These are phyloP conservation scores for Corticium candelabrum DNA, from an alignment of 37 sponge, comb jelly and placozoan species.

Conservation along the genomic window DNA sequence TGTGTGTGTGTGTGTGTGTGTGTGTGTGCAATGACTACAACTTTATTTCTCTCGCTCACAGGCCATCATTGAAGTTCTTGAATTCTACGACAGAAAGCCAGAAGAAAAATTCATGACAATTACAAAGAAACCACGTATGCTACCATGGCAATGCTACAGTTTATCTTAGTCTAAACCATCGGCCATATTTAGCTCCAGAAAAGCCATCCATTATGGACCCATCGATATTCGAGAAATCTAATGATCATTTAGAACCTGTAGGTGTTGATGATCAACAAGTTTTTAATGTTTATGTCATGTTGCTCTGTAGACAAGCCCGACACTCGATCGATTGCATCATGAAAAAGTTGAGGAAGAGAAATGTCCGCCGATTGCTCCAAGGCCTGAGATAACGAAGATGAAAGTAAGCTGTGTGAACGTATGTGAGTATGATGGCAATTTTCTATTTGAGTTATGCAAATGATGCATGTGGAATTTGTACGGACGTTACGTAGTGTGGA, in stretches of 20 bases:
- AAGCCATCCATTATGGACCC: background rate
- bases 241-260: background rate
- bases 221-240: background rate
- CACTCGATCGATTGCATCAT: no score
- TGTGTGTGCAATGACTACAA: no score
- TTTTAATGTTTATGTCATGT: slow-evolving; percentile 1
- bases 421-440: no score
- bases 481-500: no score
- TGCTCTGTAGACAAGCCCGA: background rate
- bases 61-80: slow-evolving; percentile 81
- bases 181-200: slow-evolving; percentile 5
- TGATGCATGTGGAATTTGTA: no score
- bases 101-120: slow-evolving; percentile 88
- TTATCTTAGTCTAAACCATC: no score
- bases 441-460: no score
- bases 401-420: no score
- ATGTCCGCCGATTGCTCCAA: slow-evolving; percentile 20
- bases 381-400: slow-evolving; percentile 29
- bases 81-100: slow-evolving; percentile 58
- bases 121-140: background rate
- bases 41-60: no score
- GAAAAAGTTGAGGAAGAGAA: background rate
- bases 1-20: slow-evolving; percentile 9
- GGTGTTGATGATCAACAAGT: background rate
- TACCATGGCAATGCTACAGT: no score